Percentiles rank a stretch among this genome's conserved stretches.
These are phyloP conservation scores for Luffia ferchaultella DNA, from an alignment of 2,888 invertebrate genomes.

Conservation along the genomic window DNA sequence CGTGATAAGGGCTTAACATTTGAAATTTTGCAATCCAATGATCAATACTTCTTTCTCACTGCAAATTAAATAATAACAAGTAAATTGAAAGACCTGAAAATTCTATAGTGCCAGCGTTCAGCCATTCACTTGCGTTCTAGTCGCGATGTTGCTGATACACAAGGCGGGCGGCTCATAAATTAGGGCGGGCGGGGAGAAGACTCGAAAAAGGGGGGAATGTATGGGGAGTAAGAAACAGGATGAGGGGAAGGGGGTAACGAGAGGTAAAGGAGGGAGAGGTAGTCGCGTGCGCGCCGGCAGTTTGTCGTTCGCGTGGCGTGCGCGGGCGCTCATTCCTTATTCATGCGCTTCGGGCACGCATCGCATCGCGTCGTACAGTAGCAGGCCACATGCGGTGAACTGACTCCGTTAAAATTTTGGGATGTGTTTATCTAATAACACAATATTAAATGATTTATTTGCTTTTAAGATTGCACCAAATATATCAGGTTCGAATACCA, in stretches of 20 bases:
- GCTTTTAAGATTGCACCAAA: too few species aligned
- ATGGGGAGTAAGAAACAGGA: not conserved
- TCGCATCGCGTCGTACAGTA: slow-evolving; percentile 18
- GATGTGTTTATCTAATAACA: too few species aligned
- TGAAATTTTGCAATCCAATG: too few species aligned
- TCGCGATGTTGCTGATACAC: not conserved
- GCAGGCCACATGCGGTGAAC: not conserved
- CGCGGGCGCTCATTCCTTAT: slow-evolving; percentile 62
- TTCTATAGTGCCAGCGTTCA: too few species aligned
- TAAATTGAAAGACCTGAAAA: too few species aligned
- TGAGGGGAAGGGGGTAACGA: slow-evolving; percentile 27
- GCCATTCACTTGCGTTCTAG: not conserved
- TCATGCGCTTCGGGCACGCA: slow-evolving; percentile 52
- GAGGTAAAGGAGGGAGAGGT: slow-evolving; percentile 16
- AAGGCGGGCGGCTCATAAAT: slow-evolving; percentile 33
- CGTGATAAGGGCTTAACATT: too few species aligned
- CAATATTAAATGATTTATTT: too few species aligned
- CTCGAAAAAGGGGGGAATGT: too few species aligned
- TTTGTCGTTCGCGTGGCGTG: slow-evolving; percentile 43
- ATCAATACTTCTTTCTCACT: too few species aligned
- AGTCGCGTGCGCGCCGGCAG: slow-evolving; percentile 38
- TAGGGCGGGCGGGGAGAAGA: slow-evolving; percentile 22
- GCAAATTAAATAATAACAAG: too few species aligned
- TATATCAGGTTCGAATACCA: too few species aligned
- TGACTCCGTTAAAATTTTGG: not conserved